Conservation (phyloP, 1,140 invertebrate species). For the Eurosta solidaginis region DNA sequence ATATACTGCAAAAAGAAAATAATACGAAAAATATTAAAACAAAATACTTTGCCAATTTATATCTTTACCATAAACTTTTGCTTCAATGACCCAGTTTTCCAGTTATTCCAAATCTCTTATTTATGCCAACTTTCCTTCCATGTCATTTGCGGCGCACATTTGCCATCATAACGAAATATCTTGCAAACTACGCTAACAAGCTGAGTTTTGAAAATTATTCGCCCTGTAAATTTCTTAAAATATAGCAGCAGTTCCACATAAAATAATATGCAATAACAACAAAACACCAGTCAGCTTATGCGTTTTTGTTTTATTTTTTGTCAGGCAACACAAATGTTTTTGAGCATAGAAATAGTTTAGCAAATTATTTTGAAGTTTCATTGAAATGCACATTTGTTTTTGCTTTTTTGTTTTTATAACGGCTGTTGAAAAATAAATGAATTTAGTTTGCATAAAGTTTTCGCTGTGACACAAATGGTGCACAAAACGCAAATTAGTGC, state of each 20-base stretch:
- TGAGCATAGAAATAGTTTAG: not conserved
- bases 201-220: conserved; percentile 13
- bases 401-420: not conserved
- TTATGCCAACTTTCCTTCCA: conserved; percentile 22
- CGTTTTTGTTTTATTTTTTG: not conserved
- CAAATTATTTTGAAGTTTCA: not conserved
- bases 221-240: too few relatives aligned
- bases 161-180: conserved; percentile 4
- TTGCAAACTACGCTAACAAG: conserved; percentile 3
- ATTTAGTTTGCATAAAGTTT: not conserved
- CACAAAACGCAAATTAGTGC: not conserved
- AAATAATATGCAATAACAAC: not conserved
- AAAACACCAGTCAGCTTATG: not conserved
- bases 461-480: conserved; percentile 1
- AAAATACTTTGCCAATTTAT: not conserved
- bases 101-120: not conserved
- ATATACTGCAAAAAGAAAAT: too few relatives aligned
- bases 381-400: not conserved
- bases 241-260: too few relatives aligned
- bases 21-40: too few relatives aligned
- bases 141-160: conserved; percentile 12
- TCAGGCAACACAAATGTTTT: not conserved
- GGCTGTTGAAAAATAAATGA: too few relatives aligned
- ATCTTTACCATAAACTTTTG: not conserved
- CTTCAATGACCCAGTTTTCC: conserved; percentile 2